Evolutionary conservation across 2,888 invertebrate genomes (phyloP).

Genomic region (Frankliniella fusca): DNA sequence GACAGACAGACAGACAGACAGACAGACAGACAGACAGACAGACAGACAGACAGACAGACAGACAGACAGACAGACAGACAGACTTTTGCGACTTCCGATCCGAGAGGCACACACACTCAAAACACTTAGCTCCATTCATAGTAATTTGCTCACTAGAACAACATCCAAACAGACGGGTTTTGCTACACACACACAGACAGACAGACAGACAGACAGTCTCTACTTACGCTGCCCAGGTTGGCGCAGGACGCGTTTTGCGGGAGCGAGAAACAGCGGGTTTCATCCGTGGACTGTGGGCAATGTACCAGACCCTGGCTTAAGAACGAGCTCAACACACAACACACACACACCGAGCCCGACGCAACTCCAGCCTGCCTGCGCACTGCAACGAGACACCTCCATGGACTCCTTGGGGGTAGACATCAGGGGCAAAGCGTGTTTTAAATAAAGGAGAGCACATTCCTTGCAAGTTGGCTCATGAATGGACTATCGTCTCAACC

Average conservation of each 20-base stretch:
- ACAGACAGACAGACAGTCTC: neutral
- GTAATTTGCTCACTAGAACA: neutral
- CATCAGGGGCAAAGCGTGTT: too few species aligned
- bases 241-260: slow-evolving; percentile 11
- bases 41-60: neutral
- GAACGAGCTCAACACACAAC: neutral
- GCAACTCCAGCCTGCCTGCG: too few species aligned
- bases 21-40: neutral
- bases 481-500: too few species aligned
- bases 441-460: too few species aligned
- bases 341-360: neutral
- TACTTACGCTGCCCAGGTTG: slow-evolving; percentile 19
- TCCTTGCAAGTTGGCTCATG: too few species aligned
- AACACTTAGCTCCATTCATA: neutral
- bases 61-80: neutral
- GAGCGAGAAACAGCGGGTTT: slow-evolving; percentile 17
- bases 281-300: slow-evolving; percentile 19
- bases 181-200: neutral
- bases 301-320: too few species aligned
- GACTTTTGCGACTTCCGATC: too few species aligned
- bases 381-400: too few species aligned
- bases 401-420: too few species aligned
- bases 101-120: too few species aligned
- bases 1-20: neutral
- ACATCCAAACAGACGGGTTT: neutral